Evolutionary conservation across 2,113 vertebrate genomes (phyloP), one percentile per base, ranked within the genome.

Genomic region (Caretta caretta): DNA sequence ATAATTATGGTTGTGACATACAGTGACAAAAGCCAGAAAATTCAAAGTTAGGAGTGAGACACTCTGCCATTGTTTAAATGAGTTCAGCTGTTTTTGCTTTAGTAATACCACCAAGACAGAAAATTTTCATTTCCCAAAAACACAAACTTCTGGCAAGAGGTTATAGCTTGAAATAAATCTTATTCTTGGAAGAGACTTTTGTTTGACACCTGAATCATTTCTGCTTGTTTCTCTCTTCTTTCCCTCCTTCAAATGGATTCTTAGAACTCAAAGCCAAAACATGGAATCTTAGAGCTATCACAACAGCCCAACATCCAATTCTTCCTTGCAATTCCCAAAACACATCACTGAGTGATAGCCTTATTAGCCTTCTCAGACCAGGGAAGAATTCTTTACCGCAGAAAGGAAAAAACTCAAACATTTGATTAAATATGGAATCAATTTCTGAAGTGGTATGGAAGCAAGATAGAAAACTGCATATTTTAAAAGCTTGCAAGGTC

Each of bases 201-300:
- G 90, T 96, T 97, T 97, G 96, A 98, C 94, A 97, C 97, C 96
- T 97, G 96, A 97, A 96, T 97, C 54, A 94, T 97, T 98, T 97
- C 94, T 96, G 82, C 91, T 97, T 92, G 42, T 92, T 96, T 96
- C 84, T 69, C 53, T 95, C 85, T 59, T 88, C 91, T 93, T 88
- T 25, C 57, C 76, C 95, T 92, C 22, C 91, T 95, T 96, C 96
- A 97, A 97, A 95, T 82, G 79, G 83, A 90, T 85, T 84, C 92
- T 97, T 78, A 94, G 93, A 97, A 94, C 76, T 96, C 88, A 0
- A 75, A 93, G 97, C 97, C 97, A 97, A 97, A 91, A 84, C 13
- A 87, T 20, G 83, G 80, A 89, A 90, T 92, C 90, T 97, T 95
- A 92, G 92, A 96, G 86, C 38, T 91, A 96, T 96, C 91, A 96